These are phyloP conservation scores for Andrena dorsata DNA, from an alignment of 2,888 invertebrate genomes.

Conservation along the genomic window DNA sequence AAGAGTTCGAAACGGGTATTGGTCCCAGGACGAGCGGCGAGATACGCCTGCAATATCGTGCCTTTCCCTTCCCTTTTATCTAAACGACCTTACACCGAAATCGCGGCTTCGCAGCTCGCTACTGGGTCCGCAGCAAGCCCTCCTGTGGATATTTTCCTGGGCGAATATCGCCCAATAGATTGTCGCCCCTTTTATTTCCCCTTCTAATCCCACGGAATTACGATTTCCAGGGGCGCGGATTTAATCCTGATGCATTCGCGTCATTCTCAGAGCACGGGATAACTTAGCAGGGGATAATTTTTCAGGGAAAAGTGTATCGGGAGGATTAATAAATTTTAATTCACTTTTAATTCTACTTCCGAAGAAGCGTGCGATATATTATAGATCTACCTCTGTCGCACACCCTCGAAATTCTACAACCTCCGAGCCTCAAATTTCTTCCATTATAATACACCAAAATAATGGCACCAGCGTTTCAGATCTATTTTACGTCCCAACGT, in stretches of 20 bases:
- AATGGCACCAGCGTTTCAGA: background rate
- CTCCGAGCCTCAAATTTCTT: background rate
- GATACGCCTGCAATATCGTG: conserved; percentile 63
- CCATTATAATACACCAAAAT: background rate
- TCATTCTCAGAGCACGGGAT: too few species aligned
- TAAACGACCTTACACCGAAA: conserved; percentile 56
- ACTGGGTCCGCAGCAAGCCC: background rate
- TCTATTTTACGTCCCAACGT: too few species aligned
- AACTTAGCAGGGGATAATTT: too few species aligned
- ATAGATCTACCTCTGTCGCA: background rate
- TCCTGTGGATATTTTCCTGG: conserved; percentile 35
- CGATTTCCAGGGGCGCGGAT: background rate
- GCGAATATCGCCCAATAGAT: conserved; percentile 53
- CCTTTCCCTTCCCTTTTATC: conserved; percentile 59
- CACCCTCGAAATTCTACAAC: background rate
- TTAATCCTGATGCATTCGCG: too few species aligned
- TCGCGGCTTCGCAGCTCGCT: conserved; percentile 38
- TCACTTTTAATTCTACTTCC: too few species aligned
- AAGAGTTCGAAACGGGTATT: conserved; percentile 72
- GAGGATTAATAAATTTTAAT: too few species aligned
- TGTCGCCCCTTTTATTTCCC: conserved; percentile 33
- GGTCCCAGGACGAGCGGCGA: conserved; percentile 68
- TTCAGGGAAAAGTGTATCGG: too few species aligned
- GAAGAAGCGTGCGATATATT: background rate
- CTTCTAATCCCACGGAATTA: conserved; percentile 44